Conservation (phyloP, 2,888 invertebrate genomes). For the Epinotia bilunana region DNA sequence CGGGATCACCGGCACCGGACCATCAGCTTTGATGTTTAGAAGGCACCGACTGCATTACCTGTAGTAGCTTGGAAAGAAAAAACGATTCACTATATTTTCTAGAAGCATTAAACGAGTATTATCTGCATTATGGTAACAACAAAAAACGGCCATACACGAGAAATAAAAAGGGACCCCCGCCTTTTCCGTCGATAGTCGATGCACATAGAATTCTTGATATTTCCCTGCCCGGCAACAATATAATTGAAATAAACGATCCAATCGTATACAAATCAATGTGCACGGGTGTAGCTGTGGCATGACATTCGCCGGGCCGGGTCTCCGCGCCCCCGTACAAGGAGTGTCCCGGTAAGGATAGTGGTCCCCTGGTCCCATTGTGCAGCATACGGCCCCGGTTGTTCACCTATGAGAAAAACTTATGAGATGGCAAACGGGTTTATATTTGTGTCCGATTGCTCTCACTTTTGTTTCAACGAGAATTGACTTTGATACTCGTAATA, state of each 20-base stretch:
- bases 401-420: constrained; percentile 72
- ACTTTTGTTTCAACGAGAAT: constrained; percentile 49
- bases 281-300: constrained; percentile 6
- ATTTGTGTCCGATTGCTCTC: constrained; percentile 53
- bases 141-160: not conserved
- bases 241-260: constrained; percentile 15
- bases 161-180: not conserved
- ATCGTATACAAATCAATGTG: constrained; percentile 27
- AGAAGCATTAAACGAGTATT: no score
- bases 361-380: constrained; percentile 77
- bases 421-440: constrained; percentile 59
- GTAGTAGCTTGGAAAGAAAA: no score
- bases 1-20: no score
- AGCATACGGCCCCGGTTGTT: constrained; percentile 63
- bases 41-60: no score
- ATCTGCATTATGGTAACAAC: no score
- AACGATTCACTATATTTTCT: not conserved
- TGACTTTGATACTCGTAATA: not conserved
- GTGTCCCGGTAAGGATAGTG: constrained; percentile 73
- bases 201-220: not conserved
- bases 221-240: not conserved
- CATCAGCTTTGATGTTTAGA: no score
- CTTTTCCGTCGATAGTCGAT: constrained; percentile 1
- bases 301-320: constrained; percentile 32
- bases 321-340: constrained; percentile 58